Base-by-base conservation (phyloP, 64 coral and sea anemone species). In the Porites lutea region DNA sequence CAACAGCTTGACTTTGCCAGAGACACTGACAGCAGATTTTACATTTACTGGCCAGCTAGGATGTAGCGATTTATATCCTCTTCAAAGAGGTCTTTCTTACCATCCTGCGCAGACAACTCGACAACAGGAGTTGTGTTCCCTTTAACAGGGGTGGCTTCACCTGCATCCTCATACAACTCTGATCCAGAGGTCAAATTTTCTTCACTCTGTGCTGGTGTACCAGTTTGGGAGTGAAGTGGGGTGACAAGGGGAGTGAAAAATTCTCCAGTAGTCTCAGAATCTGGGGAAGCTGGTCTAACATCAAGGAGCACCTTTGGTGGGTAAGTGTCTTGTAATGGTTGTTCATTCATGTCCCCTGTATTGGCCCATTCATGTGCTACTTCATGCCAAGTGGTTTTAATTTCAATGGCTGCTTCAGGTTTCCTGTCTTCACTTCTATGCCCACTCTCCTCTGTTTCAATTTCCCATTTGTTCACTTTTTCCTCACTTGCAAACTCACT, bases 181-280 rank as follows among this genome's bases (percentile, higher is more conserved):
- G 88, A 82, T 10, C 60, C 61, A 21, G 80, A 83, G 3, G 59
- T 59, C 80, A 47, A 18, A 37, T 47, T 62, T 44, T 92, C 78
- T 59, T 94, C 92, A 66, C 86, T 88, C 8, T 63, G 85, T 15
- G 78, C 68, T 61, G 95, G 95, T 13, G 92, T 94, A 3, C 82
- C 58, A 64, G 90, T 21, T 65, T 87, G 92, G 1, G 95, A 97
- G 14, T 79, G 62, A 6, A 68, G 61, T 8, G 95, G 92, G 58
- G 92, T 94, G 16, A 61, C 84, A 12, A 61, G 75, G 1, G 95
- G 95, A 20, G 92, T 94, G 48, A 88, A 69, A 87, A 91, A 94
- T 9, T 97, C 95, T 3, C 91, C 88, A 4, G 91, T 94, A 9
- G 78, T 86, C 18, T 78, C 86, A 16, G 95, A 93, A 57, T 97